Conservation (phyloP, 1,140 invertebrate species). For the Lepidostoma basale region DNA sequence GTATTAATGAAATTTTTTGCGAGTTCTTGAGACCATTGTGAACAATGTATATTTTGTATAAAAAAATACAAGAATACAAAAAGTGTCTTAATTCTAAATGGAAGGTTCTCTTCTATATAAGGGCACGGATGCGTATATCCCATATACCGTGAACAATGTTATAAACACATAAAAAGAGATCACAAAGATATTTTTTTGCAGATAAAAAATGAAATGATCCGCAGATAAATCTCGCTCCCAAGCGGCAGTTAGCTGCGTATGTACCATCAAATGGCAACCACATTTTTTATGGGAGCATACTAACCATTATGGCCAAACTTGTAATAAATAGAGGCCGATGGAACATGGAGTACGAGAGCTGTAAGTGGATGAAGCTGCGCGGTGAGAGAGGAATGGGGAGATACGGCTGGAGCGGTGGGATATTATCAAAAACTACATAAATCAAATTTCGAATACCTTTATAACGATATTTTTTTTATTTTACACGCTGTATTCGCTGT, state of each 20-base stretch:
- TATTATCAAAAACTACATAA: too few species aligned
- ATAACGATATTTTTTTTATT: too few species aligned
- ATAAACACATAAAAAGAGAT: background rate
- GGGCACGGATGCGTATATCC: background rate
- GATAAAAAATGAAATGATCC: background rate
- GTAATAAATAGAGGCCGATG: conserved; percentile 40
- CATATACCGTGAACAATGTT: conserved; percentile 6
- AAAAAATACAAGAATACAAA: too few species aligned
- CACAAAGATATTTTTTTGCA: background rate
- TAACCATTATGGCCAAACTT: conserved; percentile 45
- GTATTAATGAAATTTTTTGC: too few species aligned
- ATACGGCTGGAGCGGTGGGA: background rate
- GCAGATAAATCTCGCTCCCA: background rate
- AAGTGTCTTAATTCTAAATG: too few species aligned
- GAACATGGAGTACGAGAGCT: conserved; percentile 23
- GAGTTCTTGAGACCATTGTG: too few species aligned
- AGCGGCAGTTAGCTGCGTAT: conserved; percentile 11
- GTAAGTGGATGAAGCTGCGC: conserved; percentile 4
- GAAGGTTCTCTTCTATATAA: background rate
- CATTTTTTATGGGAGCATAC: conserved; percentile 39
- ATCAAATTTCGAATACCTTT: too few species aligned
- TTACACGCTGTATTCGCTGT: too few species aligned
- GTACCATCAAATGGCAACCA: conserved; percentile 34
- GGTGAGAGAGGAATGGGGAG: too few species aligned
- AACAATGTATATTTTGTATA: too few species aligned